Evolutionary conservation across 2,888 invertebrate species (phyloP), one percentile per base, ranked within the genome.

Genomic region (Trachelus troglodyta): DNA sequence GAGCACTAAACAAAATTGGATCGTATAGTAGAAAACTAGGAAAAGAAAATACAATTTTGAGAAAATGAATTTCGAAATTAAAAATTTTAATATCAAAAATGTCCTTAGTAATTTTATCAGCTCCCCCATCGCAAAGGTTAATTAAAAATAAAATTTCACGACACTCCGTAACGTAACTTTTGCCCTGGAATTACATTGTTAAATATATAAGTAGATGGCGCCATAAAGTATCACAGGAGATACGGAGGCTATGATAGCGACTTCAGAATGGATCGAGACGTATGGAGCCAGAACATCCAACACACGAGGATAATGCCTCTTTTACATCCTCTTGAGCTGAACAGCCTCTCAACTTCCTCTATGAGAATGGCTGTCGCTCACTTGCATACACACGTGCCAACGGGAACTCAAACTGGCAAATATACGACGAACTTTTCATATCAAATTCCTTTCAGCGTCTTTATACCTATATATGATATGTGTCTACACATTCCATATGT

Each of bases 311-410:
- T 76, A 76, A 73, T 34, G 33, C 69, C 74, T 76, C 76, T 76
- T 37, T 40, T 68, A 34, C 79, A 75, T 77, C 74, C 75, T 71
- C 76, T 79, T 34, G 74, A 56, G 69, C 74, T 77, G 15, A 56
- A 69, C 71, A 9, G 74, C 68, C 75, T 40, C 75, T 77, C 76
- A 40, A 75, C 71, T 73, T 75, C 23, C 69, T 40, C 68, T n/a
- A 3, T 23, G 34, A 69, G 69, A 35, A 75, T 76, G 35, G 23
- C 30, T 56, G 71, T 74, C 30, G 31, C 23, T 31, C 34, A 30
- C 30, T 71, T 31, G 71, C 71, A 15, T 30, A 34, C 31, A 71
- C 71, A 33, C 71, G 71, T 71, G 34, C 9, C 34, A 31, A 31
- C 31, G 23, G 3, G 9, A 71, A 23, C 31, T 71, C 71, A 34